phyloP scores from a whole-genome alignment of 1,140 invertebrate genomes.

The Mercenaria mercenaria region DNA sequence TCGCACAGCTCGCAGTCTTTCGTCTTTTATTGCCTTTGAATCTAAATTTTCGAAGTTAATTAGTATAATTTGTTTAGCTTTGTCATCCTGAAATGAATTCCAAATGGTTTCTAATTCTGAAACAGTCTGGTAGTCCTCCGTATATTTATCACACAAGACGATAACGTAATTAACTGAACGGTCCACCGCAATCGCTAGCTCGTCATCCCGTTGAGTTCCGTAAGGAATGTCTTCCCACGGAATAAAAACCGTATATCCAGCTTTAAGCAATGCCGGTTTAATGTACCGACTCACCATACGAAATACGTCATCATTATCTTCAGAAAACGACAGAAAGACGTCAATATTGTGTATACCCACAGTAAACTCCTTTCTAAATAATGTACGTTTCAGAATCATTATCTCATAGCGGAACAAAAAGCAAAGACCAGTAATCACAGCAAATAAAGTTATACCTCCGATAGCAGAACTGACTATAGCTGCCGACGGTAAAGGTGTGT shows the following conservation, averaged over 20 bases:
- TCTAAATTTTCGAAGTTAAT: slow-evolving; percentile 20
- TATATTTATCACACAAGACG: slow-evolving; percentile 21
- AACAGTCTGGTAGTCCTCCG: not conserved
- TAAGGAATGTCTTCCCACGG: not conserved
- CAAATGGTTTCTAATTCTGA: slow-evolving; percentile 35
- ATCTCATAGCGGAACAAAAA: slow-evolving; percentile 14
- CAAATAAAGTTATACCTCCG: not conserved
- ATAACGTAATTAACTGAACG: not conserved
- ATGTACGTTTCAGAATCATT: not conserved
- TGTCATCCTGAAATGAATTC: not conserved
- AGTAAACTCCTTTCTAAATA: not conserved
- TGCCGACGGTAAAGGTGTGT: too few species aligned
- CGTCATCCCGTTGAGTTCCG: not conserved
- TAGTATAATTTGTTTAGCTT: slow-evolving; percentile 29
- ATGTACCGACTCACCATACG: not conserved
- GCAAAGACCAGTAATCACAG: not conserved
- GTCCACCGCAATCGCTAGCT: not conserved
- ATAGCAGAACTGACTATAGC: not conserved
- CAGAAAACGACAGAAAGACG: slow-evolving; percentile 41
- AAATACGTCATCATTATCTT: slow-evolving; percentile 3
- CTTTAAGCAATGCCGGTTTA: not conserved
- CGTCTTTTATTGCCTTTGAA: not conserved
- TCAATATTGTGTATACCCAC: not conserved
- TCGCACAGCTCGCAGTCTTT: not conserved
- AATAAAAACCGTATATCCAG: not conserved